Evolutionary conservation across 2,888 invertebrate species (phyloP).

Genomic region (Venustoraphidia nigricollis): DNA sequence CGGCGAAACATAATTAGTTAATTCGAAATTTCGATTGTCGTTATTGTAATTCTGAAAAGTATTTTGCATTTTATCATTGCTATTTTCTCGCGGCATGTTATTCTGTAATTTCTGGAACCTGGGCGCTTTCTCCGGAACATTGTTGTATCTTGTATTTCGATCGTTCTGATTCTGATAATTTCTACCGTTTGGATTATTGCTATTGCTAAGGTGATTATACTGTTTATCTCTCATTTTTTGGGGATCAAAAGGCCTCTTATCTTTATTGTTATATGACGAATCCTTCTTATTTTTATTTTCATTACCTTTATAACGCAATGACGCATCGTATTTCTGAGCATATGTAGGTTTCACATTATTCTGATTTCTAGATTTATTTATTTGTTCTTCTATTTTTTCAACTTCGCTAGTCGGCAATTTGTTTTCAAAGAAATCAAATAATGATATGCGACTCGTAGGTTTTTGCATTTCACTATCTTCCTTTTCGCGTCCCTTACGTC

Average conservation of each 20-base stretch:
- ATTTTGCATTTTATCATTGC: neutral
- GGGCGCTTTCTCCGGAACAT: constrained; percentile 34
- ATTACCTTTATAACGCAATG: neutral
- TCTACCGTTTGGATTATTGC: neutral
- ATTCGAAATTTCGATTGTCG: neutral
- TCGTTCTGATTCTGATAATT: constrained; percentile 1
- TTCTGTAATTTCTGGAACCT: constrained; percentile 31
- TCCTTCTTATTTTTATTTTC: neutral
- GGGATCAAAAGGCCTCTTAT: neutral
- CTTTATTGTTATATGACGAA: neutral
- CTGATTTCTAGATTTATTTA: neutral
- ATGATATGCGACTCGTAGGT: constrained; percentile 63
- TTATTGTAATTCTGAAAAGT: neutral
- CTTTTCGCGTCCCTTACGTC: constrained; percentile 4
- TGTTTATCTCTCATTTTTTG: neutral
- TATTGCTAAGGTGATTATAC: neutral
- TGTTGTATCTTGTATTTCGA: neutral
- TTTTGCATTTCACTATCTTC: constrained; percentile 41
- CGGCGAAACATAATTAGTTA: no score
- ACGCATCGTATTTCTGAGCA: constrained; percentile 2
- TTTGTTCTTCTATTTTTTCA: constrained; percentile 2
- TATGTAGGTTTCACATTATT: neutral
- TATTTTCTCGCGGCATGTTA: neutral
- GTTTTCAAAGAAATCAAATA: constrained; percentile 71
- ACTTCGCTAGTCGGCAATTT: constrained; percentile 42